phyloP scores from a whole-genome alignment of 1,140 invertebrate species.

The Cryptotermes secundus region DNA sequence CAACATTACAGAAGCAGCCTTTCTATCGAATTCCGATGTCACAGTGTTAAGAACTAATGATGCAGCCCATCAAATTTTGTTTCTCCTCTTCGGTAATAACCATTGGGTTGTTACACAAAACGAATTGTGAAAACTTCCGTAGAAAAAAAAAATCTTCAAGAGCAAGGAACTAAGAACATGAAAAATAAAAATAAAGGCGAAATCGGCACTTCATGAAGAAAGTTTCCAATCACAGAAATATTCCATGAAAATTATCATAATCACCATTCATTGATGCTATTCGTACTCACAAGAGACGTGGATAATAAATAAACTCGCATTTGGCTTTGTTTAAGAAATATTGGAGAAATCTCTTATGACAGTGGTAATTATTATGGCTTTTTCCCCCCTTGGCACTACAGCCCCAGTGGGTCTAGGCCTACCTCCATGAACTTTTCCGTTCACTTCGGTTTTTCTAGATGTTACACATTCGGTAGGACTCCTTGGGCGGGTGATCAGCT shows the following conservation, averaged over 20 bases:
- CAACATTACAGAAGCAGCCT: constrained; percentile 15
- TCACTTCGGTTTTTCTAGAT: too few species aligned
- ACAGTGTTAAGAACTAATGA: constrained; percentile 5
- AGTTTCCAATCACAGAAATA: neutral
- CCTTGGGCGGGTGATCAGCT: too few species aligned
- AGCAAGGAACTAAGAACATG: neutral
- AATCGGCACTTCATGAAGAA: neutral
- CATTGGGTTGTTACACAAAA: constrained; percentile 19
- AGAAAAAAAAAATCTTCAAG: neutral
- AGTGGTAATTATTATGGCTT: neutral
- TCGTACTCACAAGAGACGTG: neutral
- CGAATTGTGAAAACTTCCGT: constrained; percentile 4
- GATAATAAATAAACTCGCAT: neutral
- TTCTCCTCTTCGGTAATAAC: constrained; percentile 17
- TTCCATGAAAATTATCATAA: neutral
- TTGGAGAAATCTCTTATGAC: neutral
- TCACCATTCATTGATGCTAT: neutral
- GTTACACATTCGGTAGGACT: too few species aligned
- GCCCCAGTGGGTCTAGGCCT: too few species aligned
- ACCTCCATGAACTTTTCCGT: too few species aligned
- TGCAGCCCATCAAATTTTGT: constrained; percentile 19
- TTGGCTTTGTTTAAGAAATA: neutral
- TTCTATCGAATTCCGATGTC: constrained; percentile 18
- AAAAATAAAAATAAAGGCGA: neutral
- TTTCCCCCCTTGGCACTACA: too few species aligned